Base-by-base conservation (phyloP, 1,140 invertebrate genomes). In the Drosophila saltans region DNA sequence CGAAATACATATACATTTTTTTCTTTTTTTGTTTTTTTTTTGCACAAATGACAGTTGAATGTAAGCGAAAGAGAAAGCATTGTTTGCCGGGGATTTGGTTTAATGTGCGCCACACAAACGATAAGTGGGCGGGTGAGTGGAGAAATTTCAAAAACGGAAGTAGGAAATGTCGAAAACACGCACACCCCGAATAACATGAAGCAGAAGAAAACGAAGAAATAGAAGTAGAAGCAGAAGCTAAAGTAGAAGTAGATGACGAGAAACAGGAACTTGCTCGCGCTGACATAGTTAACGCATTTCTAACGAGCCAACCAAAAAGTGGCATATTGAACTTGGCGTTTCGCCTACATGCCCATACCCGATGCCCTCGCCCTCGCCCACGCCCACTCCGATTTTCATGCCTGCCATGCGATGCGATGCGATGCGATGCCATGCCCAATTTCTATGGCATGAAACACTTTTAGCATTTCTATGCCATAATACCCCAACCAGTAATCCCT, bases 201-300 rank as follows among this genome's bases (percentile, higher is more conserved):
- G 33, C 33, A 36, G 33, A n/a, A 41, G 5, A 36, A 39, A 21
- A 39, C 7, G 41, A 9, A 24, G 58, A 30, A 45, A 9, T 16
- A 11, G 24, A 24, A 58, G 66, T 26, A 76, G 67, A 68, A 67
- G 26, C 11, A 10, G 55, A 11, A 11, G 55, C 39, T 11, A 36
- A 36, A 36, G 33, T 36, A 40, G 45, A 52, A 26, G 45, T 26
- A 52, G 45, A 52, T 52, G 45, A 52, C 24, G 45, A 52, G 45
- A 26, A 52, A 59, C 58, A 59, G 30, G 58, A 33, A 59, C 58
- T 39, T 6, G 52, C 66, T 48, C 64, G 55, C 66, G 66, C 40
- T 69, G 64, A 24, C 68, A 73, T 66, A 71, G 73, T 75, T 88
- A 83, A 89, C 81, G 84, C 48, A 88, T 89, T 89, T 83, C 80